Evolutionary conservation across 2,113 vertebrate species (phyloP), one percentile per base, ranked within the genome.

Genomic region (Scortum barcoo): DNA sequence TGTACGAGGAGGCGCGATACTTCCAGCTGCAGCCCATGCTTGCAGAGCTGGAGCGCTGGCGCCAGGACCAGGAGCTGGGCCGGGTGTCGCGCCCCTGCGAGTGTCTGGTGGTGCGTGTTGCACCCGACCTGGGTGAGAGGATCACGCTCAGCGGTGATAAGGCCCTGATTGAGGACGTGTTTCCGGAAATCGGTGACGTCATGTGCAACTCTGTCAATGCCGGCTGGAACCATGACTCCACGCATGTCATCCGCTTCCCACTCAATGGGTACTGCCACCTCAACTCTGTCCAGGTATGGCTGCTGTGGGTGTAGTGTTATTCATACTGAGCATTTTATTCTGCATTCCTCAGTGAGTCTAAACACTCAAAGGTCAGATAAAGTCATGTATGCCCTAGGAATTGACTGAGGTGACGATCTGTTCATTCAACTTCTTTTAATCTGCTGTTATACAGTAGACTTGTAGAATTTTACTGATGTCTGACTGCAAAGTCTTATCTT

Each of bases 181-280:
- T 99, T 83, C 97, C 98, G 0, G 98, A 99, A 93, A 98, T 99
- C 0, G 98, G 98, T 0, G 98, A 99, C 0, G 97, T 99, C 93
- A 99, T 99, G 97, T 99, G 98, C 76, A 99, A 99, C 90, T 99
- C 97, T 0, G 97, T 99, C 92, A 99, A 99, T 28, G 94, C 95
- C 0, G 95, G 95, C 69, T 96, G 95, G 95, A 96, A 96, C 90
- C 95, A 96, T 80, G 98, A 99, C 95, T 99, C 98, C 0, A 99
- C 98, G 0, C 97, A 99, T 2, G 98, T 99, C 94, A 99, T 99
- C 95, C 96, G 98, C 65, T 99, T 99, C 78, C 98, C 98, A 0
- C 95, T 99, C 73, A 99, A 99, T 0, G 98, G 98, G 71, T 99
- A 99, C 95, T 99, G 98, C 89, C 98, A 98, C 94, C 98, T 99